Base-by-base conservation (phyloP, 2,113 vertebrate species). In the Corydoras sp. region DNA sequence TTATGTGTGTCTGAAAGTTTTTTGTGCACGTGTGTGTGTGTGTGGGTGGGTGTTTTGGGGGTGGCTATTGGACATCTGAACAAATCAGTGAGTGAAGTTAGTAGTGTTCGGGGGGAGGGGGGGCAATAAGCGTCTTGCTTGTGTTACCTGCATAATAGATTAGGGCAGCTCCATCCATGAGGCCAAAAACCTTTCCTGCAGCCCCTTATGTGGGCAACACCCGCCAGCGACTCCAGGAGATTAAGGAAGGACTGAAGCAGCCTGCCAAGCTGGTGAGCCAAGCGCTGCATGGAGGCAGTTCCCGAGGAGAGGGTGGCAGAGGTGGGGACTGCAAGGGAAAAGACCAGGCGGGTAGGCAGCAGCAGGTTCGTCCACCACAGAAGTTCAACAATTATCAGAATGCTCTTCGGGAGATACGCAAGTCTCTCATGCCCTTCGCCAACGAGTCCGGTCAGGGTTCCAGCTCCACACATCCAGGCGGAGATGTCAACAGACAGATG, bases 371-470 rank as follows among this genome's bases (percentile, higher is more conserved):
- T 53, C 89, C 91, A 0, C 92, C 92, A 0, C 92, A 96, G 31
- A 98, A 98, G 84, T 99, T 99, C 77, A 97, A 94, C 80, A 95
- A 97, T 0, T 96, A 99, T 76, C 97, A 99, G 88, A 99, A 92
- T 79, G 95, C 96, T 15, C 79, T 99, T 75, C 83, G 94, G 67
- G 97, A 99, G 84, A 99, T 99, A 82, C 89, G 95, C 63, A 97
- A 93, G 74, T 99, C 97, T n/a, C 88, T 99, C 78, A 86, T 94
- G 90, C 97, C 97, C 29, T 99, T 98, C 35, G 18, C 18, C 18
- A 24, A 24, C 18, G 94, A 98, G 69, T 93, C 91, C 0, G 89
- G 95, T 13, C 83, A 89, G 2, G 81, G 91, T 0, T 82, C 90
- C 0, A 77, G 89, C 71, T 88, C 87, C 0, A 83, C 82, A 9